These are phyloP conservation scores for Alligator mississippiensis DNA, from an alignment of 2,113 vertebrate genomes.

Conservation along the genomic window DNA sequence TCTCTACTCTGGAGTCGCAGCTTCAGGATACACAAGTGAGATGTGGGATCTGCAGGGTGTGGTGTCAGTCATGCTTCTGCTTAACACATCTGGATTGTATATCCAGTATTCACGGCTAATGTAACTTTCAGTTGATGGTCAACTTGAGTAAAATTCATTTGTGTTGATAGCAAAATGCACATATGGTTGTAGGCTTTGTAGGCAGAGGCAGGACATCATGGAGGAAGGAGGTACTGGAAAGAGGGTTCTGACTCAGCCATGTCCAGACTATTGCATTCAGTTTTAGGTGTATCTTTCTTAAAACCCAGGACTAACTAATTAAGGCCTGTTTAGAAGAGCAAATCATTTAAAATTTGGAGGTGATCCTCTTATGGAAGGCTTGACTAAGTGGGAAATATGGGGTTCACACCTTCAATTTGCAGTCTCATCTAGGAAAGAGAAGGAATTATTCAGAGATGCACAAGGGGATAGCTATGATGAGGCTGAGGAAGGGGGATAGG, in stretches of 20 bases:
- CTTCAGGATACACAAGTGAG: slow-evolving; percentile 95
- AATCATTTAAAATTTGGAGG: not conserved
- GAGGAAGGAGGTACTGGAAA: not conserved
- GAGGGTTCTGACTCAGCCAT: not conserved
- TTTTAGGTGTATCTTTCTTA: not conserved
- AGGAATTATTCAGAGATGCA: not conserved
- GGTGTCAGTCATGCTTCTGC: not conserved
- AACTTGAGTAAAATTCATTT: too few species aligned
- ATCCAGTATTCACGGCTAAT: not conserved
- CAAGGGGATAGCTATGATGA: not conserved
- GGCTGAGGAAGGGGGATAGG: not conserved
- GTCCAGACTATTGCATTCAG: not conserved
- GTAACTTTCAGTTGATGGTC: not conserved
- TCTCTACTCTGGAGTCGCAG: slow-evolving; percentile 92
- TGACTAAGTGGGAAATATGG: not conserved
- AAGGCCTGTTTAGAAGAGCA: not conserved
- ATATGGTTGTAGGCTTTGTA: not conserved
- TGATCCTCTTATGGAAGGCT: not conserved
- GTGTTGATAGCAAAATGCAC: not conserved
- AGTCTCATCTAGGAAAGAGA: not conserved
- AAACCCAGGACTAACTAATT: not conserved
- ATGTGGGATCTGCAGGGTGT: not conserved
- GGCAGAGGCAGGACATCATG: not conserved
- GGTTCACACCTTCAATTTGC: not conserved
- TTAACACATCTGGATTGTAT: not conserved